These are phyloP conservation scores for Zelostemma sp. DNA, from an alignment of 1,140 invertebrate genomes.

Conservation along the genomic window DNA sequence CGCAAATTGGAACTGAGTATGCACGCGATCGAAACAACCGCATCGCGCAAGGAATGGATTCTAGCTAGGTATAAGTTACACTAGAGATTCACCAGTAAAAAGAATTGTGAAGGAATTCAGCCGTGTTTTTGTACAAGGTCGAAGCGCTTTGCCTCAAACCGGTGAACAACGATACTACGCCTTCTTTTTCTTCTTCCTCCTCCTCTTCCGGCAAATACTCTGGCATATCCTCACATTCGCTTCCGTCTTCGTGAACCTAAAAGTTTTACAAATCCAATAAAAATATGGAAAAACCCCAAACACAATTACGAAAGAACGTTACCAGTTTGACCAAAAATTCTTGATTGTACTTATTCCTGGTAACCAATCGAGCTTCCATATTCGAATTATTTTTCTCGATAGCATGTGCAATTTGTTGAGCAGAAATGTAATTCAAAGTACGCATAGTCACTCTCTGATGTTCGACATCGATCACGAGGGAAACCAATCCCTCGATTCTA, in stretches of 20 bases:
- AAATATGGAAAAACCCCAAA: too few species aligned
- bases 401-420: conserved; percentile 67
- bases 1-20: conserved; percentile 1
- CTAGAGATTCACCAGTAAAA: conserved; percentile 66
- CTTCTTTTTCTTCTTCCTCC: conserved; percentile 65
- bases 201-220: conserved; percentile 67
- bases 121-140: conserved; percentile 66
- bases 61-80: conserved; percentile 33
- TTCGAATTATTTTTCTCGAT: conserved; percentile 62
- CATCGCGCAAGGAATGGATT: conserved; percentile 27
- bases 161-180: conserved; percentile 67
- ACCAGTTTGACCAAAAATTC: conserved; percentile 67
- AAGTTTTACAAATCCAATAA: conserved; percentile 2
- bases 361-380: conserved; percentile 67
- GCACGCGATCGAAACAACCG: conserved; percentile 5
- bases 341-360: conserved; percentile 70
- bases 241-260: conserved; percentile 57
- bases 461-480: conserved; percentile 68
- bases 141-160: conserved; percentile 68
- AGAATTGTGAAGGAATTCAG: conserved; percentile 67
- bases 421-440: conserved; percentile 63
- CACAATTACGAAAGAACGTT: conserved; percentile 24
- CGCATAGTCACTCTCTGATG: conserved; percentile 69
- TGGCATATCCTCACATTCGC: conserved; percentile 63
- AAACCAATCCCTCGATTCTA: conserved; percentile 66